Conservation (phyloP, 1,140 invertebrate species). For the Meloidogyne exigua region DNA sequence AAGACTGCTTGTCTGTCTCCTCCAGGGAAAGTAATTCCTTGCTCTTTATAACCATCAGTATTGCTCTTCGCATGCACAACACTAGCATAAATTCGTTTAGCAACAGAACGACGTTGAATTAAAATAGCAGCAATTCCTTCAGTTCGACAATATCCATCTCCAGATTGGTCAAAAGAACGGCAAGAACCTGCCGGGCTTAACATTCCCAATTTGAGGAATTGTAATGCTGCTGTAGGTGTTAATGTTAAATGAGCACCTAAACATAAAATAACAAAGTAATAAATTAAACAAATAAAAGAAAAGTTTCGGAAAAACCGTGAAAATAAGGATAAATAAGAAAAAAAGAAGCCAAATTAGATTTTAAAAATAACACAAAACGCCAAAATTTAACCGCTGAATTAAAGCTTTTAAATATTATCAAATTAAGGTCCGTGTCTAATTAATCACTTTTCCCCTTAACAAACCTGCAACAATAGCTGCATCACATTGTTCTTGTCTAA, state of each 20-base stretch:
- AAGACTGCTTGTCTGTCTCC: conserved; percentile 81
- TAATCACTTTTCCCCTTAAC: not conserved
- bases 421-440: too few relatives aligned
- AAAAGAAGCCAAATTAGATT: too few relatives aligned
- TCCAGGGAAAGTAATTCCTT: conserved; percentile 82
- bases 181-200: conserved; percentile 82
- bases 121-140: conserved; percentile 80
- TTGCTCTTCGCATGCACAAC: conserved; percentile 82
- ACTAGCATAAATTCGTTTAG: conserved; percentile 80
- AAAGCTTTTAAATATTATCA: too few relatives aligned
- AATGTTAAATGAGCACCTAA: conserved; percentile 73
- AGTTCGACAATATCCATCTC: conserved; percentile 84
- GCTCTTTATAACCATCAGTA: conserved; percentile 81
- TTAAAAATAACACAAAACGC: too few relatives aligned
- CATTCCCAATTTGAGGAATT: conserved; percentile 88
- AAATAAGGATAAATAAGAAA: too few relatives aligned
- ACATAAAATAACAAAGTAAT: not conserved
- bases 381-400: too few relatives aligned
- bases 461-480: conserved; percentile 83
- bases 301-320: too few relatives aligned
- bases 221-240: conserved; percentile 83
- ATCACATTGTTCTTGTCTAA: conserved; percentile 82
- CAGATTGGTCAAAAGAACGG: conserved; percentile 85
- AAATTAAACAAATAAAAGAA: not conserved
- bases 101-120: conserved; percentile 75